Percentiles rank a stretch among this genome's conserved stretches.
Evolutionary conservation across 2,113 vertebrate species (phyloP).

Genomic region (cat (Felis catus)): F.catus_Fca126_mat1.0 CM031416.1:107872501-107873000

Average conservation of each 20-base stretch:
- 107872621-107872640: not conserved
- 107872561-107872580: not conserved
- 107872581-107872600: not conserved
- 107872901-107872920: not conserved
- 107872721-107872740: not conserved
- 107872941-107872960: not conserved
- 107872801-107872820: not conserved
- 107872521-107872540: conserved; percentile 9
- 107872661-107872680: not conserved
- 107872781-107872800: not conserved
- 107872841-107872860: not conserved
- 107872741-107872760: not conserved
- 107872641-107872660: not conserved
- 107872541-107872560: conserved; percentile 6
- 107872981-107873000: not conserved
- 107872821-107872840: not conserved
- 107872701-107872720: not conserved
- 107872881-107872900: not conserved
- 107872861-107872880: not conserved
- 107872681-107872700: not conserved
- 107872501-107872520: not conserved
- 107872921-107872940: not conserved
- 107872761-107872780: not conserved
- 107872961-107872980: not conserved
- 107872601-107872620: not conserved